phyloP scores from a whole-genome alignment of 2,888 invertebrate genomes.

The Acanthoscelides obtectus region DNA sequence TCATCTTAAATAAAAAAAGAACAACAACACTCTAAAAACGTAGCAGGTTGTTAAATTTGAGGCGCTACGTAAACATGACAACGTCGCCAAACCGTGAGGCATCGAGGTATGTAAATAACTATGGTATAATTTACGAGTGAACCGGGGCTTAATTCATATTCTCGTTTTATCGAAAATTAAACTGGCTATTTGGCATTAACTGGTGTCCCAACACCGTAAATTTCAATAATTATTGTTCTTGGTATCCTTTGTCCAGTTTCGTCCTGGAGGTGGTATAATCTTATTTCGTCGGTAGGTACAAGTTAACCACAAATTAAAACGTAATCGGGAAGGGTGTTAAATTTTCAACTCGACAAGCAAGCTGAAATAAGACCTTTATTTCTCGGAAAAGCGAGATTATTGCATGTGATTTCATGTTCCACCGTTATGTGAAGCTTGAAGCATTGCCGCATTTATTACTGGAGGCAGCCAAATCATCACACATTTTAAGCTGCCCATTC shows the following conservation, averaged over 20 bases:
- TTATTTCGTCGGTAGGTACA: not conserved
- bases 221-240: conserved; percentile 36
- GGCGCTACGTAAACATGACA: not conserved
- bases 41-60: not conserved
- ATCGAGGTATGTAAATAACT: conserved; percentile 30
- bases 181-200: conserved; percentile 2
- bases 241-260: not conserved
- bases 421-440: not conserved
- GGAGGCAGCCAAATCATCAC: no score
- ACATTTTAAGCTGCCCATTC: no score
- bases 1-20: no score
- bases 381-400: not conserved
- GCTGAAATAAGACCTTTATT: not conserved
- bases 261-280: not conserved
- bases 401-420: not conserved
- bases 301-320: not conserved
- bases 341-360: not conserved
- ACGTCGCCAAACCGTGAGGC: conserved; percentile 14
- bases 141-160: conserved; percentile 40
- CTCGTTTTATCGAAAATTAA: conserved; percentile 20
- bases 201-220: conserved; percentile 35
- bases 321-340: not conserved
- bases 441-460: no score
- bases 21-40: no score
- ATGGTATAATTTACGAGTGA: conserved; percentile 31